Evolutionary conservation across 2,888 invertebrate genomes (phyloP).

Genomic region (Oasisia sp.): DNA sequence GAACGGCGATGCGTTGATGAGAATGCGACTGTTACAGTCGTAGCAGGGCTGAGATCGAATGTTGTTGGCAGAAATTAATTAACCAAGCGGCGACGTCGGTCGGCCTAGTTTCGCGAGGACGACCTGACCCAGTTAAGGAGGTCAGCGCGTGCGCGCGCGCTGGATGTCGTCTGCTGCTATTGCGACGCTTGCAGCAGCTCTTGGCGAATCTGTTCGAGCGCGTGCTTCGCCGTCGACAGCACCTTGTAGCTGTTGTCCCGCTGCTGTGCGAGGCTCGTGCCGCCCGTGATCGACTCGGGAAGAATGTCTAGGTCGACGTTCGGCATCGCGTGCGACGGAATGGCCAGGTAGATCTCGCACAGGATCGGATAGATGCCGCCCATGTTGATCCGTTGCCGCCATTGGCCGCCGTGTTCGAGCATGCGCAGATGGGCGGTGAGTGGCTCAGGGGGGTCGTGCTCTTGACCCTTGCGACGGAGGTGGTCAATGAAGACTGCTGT

Average conservation of each 20-base stretch:
- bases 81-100: neutral
- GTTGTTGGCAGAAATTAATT: neutral
- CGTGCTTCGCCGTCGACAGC: neutral
- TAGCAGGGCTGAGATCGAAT: neutral
- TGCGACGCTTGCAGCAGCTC: neutral
- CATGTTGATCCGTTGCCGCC: neutral
- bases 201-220: neutral
- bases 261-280: neutral
- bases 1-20: neutral
- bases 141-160: neutral
- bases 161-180: neutral
- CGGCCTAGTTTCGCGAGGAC: neutral
- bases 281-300: neutral
- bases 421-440: constrained; percentile 17
- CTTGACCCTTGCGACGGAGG: constrained; percentile 13
- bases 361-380: neutral
- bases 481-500: neutral
- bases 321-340: neutral
- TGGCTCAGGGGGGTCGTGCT: neutral
- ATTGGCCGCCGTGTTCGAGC: neutral
- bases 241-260: neutral
- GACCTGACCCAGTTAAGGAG: neutral
- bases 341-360: neutral
- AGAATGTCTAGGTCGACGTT: constrained; percentile 13
- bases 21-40: neutral